phyloP scores from a whole-genome alignment of 2,888 invertebrate species.

The Vesta saturnalis region DNA sequence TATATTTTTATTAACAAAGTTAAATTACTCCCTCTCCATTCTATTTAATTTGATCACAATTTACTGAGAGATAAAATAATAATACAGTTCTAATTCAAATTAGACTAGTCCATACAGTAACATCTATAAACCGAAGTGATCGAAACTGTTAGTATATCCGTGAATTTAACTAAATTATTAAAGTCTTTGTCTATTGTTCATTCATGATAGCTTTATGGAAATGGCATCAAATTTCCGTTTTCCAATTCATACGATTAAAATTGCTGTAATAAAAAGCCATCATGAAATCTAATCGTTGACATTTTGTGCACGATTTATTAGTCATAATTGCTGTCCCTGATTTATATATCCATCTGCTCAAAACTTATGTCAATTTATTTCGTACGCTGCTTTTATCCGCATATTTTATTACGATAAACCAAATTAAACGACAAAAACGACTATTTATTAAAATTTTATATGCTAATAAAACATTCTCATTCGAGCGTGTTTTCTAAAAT shows the following conservation, averaged over 20 bases:
- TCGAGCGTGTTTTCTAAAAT: not conserved
- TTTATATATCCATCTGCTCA: conserved; percentile 30
- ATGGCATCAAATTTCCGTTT: conserved; percentile 34
- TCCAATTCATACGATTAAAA: conserved; percentile 39
- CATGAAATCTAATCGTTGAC: conserved; percentile 39
- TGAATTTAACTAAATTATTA: not conserved
- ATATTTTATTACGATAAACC: conserved; percentile 7
- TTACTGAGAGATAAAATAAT: too few species aligned
- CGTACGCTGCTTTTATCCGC: conserved; percentile 19
- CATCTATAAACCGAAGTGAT: too few species aligned
- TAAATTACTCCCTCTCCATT: too few species aligned
- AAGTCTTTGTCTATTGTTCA: conserved; percentile 19
- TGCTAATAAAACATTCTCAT: not conserved
- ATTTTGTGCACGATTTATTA: conserved; percentile 33
- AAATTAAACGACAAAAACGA: not conserved
- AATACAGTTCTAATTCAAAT: too few species aligned
- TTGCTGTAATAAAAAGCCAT: conserved; percentile 35
- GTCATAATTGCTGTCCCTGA: conserved; percentile 33
- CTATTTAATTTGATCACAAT: too few species aligned
- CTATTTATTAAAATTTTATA: conserved; percentile 1
- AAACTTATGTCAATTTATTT: conserved; percentile 32
- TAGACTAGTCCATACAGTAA: too few species aligned
- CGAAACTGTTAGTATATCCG: too few species aligned
- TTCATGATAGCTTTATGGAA: conserved; percentile 28
- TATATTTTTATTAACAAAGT: too few species aligned